Percentiles rank a stretch among this genome's conserved stretches.
These are phyloP conservation scores for Pteruthius melanotis DNA, from an alignment of 2,113 vertebrate species.

Conservation along the genomic window DNA sequence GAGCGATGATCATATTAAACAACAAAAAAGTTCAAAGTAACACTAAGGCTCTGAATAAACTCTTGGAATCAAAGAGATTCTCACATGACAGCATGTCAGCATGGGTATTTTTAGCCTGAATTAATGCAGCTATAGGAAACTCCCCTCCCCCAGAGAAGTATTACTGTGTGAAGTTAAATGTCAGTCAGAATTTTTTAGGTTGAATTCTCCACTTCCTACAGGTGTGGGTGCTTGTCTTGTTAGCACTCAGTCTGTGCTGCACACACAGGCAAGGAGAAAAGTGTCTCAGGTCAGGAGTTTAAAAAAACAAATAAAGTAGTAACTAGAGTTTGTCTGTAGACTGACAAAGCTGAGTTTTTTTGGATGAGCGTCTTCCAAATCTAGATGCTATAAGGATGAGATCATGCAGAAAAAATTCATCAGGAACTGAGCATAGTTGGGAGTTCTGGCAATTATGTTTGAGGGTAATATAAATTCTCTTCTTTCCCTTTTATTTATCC, in stretches of 20 bases:
- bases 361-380: neutral
- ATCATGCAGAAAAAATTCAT: constrained; percentile 7
- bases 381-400: neutral
- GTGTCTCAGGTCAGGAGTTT: neutral
- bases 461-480: neutral
- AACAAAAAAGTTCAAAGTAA: constrained; percentile 67
- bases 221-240: neutral
- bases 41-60: constrained; percentile 59
- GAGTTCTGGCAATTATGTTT: neutral
- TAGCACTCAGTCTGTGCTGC: neutral
- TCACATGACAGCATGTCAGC: constrained; percentile 62
- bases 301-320: neutral
- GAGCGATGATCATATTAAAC: constrained; percentile 62
- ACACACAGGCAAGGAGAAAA: neutral
- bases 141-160: constrained; percentile 54
- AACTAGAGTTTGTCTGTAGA: neutral
- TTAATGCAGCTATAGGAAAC: constrained; percentile 62
- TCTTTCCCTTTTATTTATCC: neutral
- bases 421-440: neutral
- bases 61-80: constrained; percentile 61
- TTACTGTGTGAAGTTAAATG: neutral
- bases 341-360: neutral
- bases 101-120: constrained; percentile 61
- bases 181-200: constrained; percentile 42
- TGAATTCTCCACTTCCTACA: constrained; percentile 13